A percentile compares a stretch with the other conserved stretches of the same genome.
Evolutionary conservation across 2,113 vertebrate species (phyloP).

Genomic region (Speoplatyrhinus poulsoni): DNA sequence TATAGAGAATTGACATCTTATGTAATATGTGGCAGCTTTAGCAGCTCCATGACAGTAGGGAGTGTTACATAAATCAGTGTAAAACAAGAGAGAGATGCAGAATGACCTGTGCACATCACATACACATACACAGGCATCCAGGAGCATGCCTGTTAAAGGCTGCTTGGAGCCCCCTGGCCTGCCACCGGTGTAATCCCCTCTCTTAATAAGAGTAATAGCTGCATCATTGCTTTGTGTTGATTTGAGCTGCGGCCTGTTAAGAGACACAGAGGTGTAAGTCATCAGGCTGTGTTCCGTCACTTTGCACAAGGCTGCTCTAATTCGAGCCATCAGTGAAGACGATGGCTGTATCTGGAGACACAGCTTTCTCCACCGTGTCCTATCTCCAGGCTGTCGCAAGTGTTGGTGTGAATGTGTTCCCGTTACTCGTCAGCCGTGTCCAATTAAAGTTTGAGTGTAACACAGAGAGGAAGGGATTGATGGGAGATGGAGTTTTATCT

Average conservation of each 20-base stretch:
- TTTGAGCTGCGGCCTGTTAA: conserved; percentile 62
- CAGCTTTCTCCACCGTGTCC: conserved; percentile 41
- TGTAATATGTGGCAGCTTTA: too few species aligned
- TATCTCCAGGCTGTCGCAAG: conserved; percentile 44
- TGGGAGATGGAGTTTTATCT: conserved; percentile 59
- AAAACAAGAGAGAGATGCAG: too few species aligned
- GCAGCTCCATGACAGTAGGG: too few species aligned
- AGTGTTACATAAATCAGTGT: too few species aligned
- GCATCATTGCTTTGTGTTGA: conserved; percentile 51
- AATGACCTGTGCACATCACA: too few species aligned
- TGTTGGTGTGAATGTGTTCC: conserved; percentile 64
- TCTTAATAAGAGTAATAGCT: conserved; percentile 63
- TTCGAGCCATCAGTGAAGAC: conserved; percentile 55
- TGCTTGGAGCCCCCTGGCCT: conserved; percentile 24
- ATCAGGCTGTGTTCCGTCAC: conserved; percentile 59
- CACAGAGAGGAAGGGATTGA: conserved; percentile 32
- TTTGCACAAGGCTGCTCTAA: conserved; percentile 50
- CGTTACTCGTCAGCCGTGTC: conserved; percentile 61
- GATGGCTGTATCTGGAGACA: conserved; percentile 50
- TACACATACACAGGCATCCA: too few species aligned
- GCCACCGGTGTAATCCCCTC: conserved; percentile 56
- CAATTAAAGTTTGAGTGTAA: conserved; percentile 65
- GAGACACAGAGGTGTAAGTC: conserved; percentile 56
- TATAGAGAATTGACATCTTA: too few species aligned
- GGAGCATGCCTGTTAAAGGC: conserved; percentile 21